Evolutionary conservation across 1,140 invertebrate genomes (phyloP).

Genomic region (Penaeus chinensis): DNA sequence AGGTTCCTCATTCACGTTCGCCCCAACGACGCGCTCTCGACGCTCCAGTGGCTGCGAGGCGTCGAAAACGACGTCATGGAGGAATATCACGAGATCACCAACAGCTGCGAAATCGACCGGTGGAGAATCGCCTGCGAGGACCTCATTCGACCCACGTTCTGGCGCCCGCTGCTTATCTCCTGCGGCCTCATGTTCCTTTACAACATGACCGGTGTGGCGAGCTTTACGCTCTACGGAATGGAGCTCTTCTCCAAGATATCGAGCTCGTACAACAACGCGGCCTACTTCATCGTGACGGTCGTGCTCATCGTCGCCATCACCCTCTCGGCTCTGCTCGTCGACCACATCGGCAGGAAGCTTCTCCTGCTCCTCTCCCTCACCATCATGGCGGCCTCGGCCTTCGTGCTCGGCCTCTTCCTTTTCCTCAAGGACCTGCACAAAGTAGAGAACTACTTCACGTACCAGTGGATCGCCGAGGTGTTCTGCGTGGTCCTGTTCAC

Average conservation of each 20-base stretch:
- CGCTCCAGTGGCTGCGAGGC: constrained; percentile 62
- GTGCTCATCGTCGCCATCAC: constrained; percentile 56
- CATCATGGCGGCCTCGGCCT: constrained; percentile 63
- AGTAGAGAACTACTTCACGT: constrained; percentile 61
- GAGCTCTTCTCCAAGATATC: constrained; percentile 60
- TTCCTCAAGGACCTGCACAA: constrained; percentile 62
- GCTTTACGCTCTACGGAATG: constrained; percentile 56
- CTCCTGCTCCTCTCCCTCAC: constrained; percentile 62
- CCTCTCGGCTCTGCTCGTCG: constrained; percentile 56
- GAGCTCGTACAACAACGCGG: constrained; percentile 53
- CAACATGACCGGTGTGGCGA: constrained; percentile 60
- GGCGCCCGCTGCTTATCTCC: constrained; percentile 60
- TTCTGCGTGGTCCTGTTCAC: constrained; percentile 63
- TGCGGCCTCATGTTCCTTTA: constrained; percentile 62
- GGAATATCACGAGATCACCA: constrained; percentile 63
- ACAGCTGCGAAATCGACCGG: constrained; percentile 55
- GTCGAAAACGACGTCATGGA: constrained; percentile 60
- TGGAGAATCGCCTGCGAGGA: constrained; percentile 57
- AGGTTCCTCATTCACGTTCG: constrained; percentile 58
- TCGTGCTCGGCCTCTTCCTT: constrained; percentile 62
- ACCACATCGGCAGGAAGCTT: constrained; percentile 62
- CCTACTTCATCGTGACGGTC: constrained; percentile 49
- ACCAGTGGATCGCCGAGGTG: constrained; percentile 62
- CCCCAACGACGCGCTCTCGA: constrained; percentile 59
- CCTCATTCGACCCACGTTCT: constrained; percentile 60